Base-by-base conservation (phyloP, 1,140 invertebrate genomes). In the Formica selysi region DNA sequence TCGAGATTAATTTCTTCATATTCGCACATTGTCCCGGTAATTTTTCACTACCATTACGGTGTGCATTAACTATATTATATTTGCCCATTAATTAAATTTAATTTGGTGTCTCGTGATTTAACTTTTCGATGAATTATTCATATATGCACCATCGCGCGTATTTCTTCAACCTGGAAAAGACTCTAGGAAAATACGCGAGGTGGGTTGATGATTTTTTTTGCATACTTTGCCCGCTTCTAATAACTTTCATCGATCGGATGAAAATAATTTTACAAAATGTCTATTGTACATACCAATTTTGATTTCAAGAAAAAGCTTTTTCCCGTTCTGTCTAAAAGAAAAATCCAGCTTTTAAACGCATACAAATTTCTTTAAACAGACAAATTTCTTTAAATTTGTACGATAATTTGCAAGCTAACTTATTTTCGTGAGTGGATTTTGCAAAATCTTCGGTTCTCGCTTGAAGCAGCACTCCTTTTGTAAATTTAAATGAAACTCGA, bases 81-180 rank as follows among this genome's bases (percentile, higher is more conserved):
- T 38, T 19, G 13, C 29, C 19, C 29, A 5, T 54, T 59, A 32
- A 83, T 74, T 73, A 83, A 74, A 74, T 83, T 83, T 36, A 83
- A 74, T 83, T 83, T 13, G 13, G 29, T 22, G 68, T 48, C 54
- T 61, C n/a, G 36, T 61, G 51, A 81, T 44, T 59, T 73, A 62
- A 73, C 41, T 48, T 62, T 10, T 48, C 7, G 8, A 61, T 61
- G 54, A 74, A 73, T 83, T 83, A 81, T 83, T 62, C 38, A 73
- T 59, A 22, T n/a, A 29, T 68, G 64, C 54, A 13, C 29, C 51
- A 16, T 41, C 26, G 36, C 64, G 11, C 11, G 3, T 22, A 32
- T 73, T 73, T n/a, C 54, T 59, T 73, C 19, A 61, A 32, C 22
- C 22, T n/a, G 36, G 67, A n/a, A 61, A 73, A 59, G 10, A 32